Base-by-base conservation (phyloP, 2,113 vertebrate genomes). In the Melospiza georgiana region DNA sequence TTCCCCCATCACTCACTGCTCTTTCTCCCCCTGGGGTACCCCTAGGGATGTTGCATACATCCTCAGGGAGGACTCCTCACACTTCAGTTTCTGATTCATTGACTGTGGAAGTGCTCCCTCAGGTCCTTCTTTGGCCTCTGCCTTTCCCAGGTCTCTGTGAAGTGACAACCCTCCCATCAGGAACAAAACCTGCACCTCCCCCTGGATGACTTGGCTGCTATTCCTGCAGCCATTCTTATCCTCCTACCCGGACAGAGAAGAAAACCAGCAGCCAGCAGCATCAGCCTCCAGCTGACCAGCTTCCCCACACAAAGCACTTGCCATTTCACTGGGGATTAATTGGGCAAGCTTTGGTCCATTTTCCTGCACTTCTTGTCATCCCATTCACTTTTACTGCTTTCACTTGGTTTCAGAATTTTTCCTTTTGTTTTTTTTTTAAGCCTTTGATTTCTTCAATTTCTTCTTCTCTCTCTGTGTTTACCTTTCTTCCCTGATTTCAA, bases 291-390 rank as follows among this genome's bases (percentile, higher is more conserved):
- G 87, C 59, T 77, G 25, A 84, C 39, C 1, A 8, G 72, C 41
- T 51, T 35, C 43, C 28, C 51, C 27, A 21, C 0, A 0, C 51
- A 41, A 4, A 4, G 31, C 35, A 52, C 20, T 23, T 39, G 20
- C 1, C 1, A 39, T 52, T 71, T 71, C 27, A 71, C 6, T 17
- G 49, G 30, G 10, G 35, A 52, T 39, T 52, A 39, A 39, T 12
- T 39, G 20, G 27, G 35, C 35, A 71, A 23, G 48, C 27, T 39
- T 39, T 6, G 3, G 15, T 39, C 27, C 27, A 17, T 39, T 39
- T 52, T 49, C 49, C 15, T 52, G 49, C 48, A 39, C 8, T 71
- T 71, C 48, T 23, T 71, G 21, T 71, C 15, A 39, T 31, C 8
- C 14, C 35, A 39, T 52, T 39, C 49, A 54, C 49, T 71, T 54